These are phyloP conservation scores for Myioborus melanocephalus DNA, from an alignment of 2,797 vertebrate species.

Conservation along the genomic window DNA sequence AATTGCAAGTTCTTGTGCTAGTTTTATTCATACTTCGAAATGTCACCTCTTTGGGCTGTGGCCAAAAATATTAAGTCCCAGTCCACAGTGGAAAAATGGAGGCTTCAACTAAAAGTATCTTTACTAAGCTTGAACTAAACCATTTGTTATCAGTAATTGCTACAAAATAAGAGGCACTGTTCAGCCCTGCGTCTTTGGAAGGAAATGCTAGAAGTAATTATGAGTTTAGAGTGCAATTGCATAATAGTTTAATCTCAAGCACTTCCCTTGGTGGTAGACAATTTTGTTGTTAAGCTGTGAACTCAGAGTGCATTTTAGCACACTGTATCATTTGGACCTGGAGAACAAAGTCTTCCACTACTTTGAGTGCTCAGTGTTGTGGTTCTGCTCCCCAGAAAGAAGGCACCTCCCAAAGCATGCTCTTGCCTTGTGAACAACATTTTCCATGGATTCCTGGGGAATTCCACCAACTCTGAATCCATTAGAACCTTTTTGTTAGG, in stretches of 20 bases:
- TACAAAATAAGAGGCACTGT: conserved; percentile 16
- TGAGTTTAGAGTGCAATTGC: not conserved
- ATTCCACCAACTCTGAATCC: not conserved
- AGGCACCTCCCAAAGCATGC: not conserved
- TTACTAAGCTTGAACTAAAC: conserved; percentile 11
- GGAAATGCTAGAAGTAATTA: conserved; percentile 12
- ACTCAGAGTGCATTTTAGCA: not conserved
- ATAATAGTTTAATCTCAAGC: not conserved
- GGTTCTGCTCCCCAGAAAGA: not conserved
- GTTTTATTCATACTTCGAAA: conserved; percentile 38
- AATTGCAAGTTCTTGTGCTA: not conserved
- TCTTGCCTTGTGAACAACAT: not conserved
- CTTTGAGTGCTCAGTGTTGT: not conserved
- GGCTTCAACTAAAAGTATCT: conserved; percentile 9
- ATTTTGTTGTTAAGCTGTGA: not conserved
- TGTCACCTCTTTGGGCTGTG: conserved; percentile 28
- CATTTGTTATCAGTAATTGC: conserved; percentile 35
- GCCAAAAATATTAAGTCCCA: conserved; percentile 25
- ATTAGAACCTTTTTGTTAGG: not conserved
- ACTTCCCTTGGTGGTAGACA: not conserved
- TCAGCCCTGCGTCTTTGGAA: not conserved
- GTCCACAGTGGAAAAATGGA: not conserved
- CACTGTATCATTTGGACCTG: not conserved
- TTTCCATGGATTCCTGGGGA: not conserved
- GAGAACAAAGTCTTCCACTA: not conserved